Evolutionary conservation across 2,888 invertebrate genomes (phyloP).

Genomic region (Tricholauxania praeusta): DNA sequence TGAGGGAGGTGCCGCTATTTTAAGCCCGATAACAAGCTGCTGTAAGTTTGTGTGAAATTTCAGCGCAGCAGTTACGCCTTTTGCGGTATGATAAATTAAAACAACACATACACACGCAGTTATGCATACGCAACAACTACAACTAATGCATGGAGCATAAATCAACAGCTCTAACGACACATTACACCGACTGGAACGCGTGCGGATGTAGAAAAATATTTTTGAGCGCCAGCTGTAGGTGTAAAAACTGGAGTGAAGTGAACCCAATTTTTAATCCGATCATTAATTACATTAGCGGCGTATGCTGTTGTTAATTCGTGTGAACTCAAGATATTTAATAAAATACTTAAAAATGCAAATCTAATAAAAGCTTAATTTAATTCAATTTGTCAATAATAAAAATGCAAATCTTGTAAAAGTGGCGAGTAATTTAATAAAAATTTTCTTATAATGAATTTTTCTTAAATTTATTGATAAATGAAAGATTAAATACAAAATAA

Average conservation of each 20-base stretch:
- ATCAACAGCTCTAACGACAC: slow-evolving; percentile 26
- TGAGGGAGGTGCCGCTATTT: not conserved
- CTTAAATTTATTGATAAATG: too few species aligned
- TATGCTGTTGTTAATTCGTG: not conserved
- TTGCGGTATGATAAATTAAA: slow-evolving; percentile 1
- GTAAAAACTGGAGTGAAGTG: not conserved
- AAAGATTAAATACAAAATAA: too few species aligned
- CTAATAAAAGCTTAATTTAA: too few species aligned
- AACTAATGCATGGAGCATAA: slow-evolving; percentile 13
- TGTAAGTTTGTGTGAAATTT: not conserved
- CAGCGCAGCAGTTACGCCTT: not conserved
- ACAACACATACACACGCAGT: not conserved
- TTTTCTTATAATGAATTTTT: too few species aligned
- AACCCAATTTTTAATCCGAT: not conserved
- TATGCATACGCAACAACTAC: slow-evolving; percentile 1
- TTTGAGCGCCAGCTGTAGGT: not conserved
- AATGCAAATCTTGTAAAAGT: too few species aligned
- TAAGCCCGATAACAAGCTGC: too few species aligned
- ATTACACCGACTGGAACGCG: slow-evolving; percentile 5
- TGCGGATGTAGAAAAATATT: not conserved
- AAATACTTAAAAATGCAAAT: not conserved
- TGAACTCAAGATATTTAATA: slow-evolving; percentile 1
- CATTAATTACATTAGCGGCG: slow-evolving; percentile 1
- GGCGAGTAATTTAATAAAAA: too few species aligned
- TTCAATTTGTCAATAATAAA: too few species aligned